Conservation (phyloP, 2,888 invertebrate species). For the Eurytoma adleriae region DNA sequence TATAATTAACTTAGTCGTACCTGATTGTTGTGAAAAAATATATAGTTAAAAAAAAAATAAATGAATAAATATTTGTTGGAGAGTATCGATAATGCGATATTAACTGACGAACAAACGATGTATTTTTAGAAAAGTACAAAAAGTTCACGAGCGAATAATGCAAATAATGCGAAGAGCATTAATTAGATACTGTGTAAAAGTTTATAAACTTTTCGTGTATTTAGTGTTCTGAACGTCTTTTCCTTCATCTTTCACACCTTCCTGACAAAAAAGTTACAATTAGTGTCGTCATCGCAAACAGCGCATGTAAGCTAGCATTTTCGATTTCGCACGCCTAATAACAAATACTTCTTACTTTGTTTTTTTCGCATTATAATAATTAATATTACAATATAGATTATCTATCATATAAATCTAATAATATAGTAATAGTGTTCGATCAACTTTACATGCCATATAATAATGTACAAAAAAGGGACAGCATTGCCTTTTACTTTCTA, state of each 20-base stretch:
- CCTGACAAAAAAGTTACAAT: slow-evolving; percentile 61
- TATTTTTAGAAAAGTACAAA: slow-evolving; percentile 58
- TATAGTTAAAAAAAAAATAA: background rate
- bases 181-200: slow-evolving; percentile 58
- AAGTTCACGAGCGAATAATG: slow-evolving; percentile 49
- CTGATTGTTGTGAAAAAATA: slow-evolving; percentile 38
- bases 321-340: slow-evolving; percentile 56
- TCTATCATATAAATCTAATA: slow-evolving; percentile 58
- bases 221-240: slow-evolving; percentile 60
- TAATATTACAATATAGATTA: slow-evolving; percentile 57
- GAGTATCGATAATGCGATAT: slow-evolving; percentile 36
- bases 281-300: slow-evolving; percentile 49
- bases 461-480: slow-evolving; percentile 70
- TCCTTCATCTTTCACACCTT: slow-evolving; percentile 31
- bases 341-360: slow-evolving; percentile 59
- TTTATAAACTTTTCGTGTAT: slow-evolving; percentile 63
- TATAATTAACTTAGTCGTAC: slow-evolving; percentile 36
- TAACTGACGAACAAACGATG: slow-evolving; percentile 52
- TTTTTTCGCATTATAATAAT: slow-evolving; percentile 54
- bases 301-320: slow-evolving; percentile 59
- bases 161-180: slow-evolving; percentile 48
- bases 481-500: slow-evolving; percentile 59
- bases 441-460: slow-evolving; percentile 69
- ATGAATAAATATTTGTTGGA: slow-evolving; percentile 16
- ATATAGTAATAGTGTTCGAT: slow-evolving; percentile 61